phyloP scores from a whole-genome alignment of 2,888 invertebrate species.

The Gandaritis pyraliata region DNA sequence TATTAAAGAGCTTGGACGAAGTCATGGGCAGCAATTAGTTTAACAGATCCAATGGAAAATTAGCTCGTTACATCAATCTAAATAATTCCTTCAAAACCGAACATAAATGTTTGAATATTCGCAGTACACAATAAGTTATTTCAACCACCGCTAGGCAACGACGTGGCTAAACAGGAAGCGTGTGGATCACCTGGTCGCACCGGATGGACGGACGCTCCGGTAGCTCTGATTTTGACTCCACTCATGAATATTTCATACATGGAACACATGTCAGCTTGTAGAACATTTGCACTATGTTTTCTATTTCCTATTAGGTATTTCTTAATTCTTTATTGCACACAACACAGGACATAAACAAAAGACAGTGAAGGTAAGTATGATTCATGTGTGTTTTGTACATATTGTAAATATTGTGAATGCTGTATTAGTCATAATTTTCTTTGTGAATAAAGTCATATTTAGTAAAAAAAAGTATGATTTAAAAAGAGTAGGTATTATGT shows the following conservation, averaged over 20 bases:
- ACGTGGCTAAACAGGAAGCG: constrained; percentile 41
- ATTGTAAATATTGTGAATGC: too few species aligned
- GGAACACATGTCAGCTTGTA: constrained; percentile 34
- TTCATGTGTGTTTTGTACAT: too few species aligned
- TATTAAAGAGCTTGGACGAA: too few species aligned
- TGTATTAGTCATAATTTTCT: too few species aligned
- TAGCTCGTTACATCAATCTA: not conserved
- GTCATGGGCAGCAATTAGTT: too few species aligned
- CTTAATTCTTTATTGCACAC: too few species aligned
- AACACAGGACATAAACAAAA: too few species aligned
- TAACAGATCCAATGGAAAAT: not conserved
- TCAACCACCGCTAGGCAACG: constrained; percentile 22
- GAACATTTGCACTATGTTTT: constrained; percentile 30
- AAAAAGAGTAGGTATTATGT: too few species aligned
- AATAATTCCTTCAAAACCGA: constrained; percentile 10
- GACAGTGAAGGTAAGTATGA: too few species aligned
- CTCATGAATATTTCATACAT: constrained; percentile 60
- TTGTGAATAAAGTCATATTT: too few species aligned
- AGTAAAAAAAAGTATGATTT: too few species aligned
- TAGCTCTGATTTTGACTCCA: constrained; percentile 48
- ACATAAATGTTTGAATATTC: constrained; percentile 12
- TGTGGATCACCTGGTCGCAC: constrained; percentile 44
- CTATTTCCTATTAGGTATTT: constrained; percentile 31
- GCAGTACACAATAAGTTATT: constrained; percentile 15
- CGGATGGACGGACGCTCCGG: constrained; percentile 38